Evolutionary conservation across 2,888 invertebrate species (phyloP).

Genomic region (Tinea pellionella): DNA sequence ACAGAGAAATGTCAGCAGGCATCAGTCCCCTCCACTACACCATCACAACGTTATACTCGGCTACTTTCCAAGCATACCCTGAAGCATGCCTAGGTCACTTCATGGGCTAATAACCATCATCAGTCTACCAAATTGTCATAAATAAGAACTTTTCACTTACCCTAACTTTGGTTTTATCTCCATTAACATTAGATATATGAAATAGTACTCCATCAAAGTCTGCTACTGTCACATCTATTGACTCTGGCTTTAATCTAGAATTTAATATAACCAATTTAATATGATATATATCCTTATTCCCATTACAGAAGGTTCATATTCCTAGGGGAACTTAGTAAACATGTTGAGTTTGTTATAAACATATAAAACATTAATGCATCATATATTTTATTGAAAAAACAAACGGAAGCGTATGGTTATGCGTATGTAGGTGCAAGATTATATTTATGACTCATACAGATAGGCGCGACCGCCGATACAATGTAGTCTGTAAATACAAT

Average conservation of each 20-base stretch:
- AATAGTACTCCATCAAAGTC: constrained; percentile 99
- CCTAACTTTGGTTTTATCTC: constrained; percentile 97
- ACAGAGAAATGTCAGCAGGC: too few species aligned
- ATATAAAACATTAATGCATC: not conserved
- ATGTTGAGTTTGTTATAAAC: not conserved
- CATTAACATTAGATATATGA: constrained; percentile 96
- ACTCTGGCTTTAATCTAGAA: constrained; percentile 93
- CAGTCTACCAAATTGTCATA: too few species aligned
- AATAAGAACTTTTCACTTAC: constrained; percentile 77
- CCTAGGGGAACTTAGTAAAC: too few species aligned
- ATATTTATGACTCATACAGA: constrained; percentile 50
- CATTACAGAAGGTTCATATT: too few species aligned
- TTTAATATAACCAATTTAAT: constrained; percentile 19
- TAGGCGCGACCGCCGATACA: constrained; percentile 35
- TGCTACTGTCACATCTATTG: constrained; percentile 92
- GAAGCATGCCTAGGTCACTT: too few species aligned
- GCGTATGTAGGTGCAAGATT: not conserved
- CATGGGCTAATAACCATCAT: too few species aligned
- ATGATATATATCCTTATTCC: too few species aligned
- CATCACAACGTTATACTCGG: too few species aligned
- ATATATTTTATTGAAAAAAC: not conserved
- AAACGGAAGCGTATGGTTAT: not conserved
- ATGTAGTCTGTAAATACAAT: not conserved
- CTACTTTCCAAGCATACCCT: too few species aligned
- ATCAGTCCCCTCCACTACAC: too few species aligned